A percentile compares a stretch with the other conserved stretches of the same genome.
These are phyloP conservation scores for Unio pictorum DNA, from an alignment of 2,888 invertebrate species.

Conservation along the genomic window DNA sequence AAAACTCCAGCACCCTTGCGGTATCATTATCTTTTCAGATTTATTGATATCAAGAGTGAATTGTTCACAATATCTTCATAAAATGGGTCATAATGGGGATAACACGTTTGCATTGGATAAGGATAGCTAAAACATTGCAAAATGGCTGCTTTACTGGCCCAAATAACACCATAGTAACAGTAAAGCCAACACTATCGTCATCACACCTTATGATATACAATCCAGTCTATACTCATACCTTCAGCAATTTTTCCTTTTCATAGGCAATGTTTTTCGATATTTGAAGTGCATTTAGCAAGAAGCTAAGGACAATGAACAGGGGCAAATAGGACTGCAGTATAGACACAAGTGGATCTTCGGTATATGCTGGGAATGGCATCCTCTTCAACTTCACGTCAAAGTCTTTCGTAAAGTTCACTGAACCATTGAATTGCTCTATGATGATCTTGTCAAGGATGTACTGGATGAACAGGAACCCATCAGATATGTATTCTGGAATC, in stretches of 20 bases:
- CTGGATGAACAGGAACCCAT: slow-evolving; percentile 80
- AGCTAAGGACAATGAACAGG: slow-evolving; percentile 84
- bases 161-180: too few relatives aligned
- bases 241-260: slow-evolving; percentile 79
- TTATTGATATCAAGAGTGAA: too few relatives aligned
- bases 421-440: slow-evolving; percentile 36
- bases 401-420: slow-evolving; percentile 65
- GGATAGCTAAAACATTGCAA: too few relatives aligned
- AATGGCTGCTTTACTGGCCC: too few relatives aligned
- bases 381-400: slow-evolving; percentile 75
- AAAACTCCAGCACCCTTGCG: too few relatives aligned
- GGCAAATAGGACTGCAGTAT: slow-evolving; percentile 81
- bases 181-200: too few relatives aligned
- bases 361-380: slow-evolving; percentile 83
- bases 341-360: slow-evolving; percentile 79
- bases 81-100: too few relatives aligned
- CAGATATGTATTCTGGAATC: slow-evolving; percentile 75
- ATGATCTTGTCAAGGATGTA: slow-evolving; percentile 74
- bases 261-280: slow-evolving; percentile 82
- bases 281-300: slow-evolving; percentile 84
- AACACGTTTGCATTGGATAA: too few relatives aligned
- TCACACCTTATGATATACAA: too few relatives aligned
- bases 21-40: too few relatives aligned
- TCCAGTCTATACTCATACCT: slow-evolving; percentile 38
- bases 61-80: too few relatives aligned